Evolutionary conservation across 2,797 vertebrate species (phyloP).

Genomic region (Sardinella longiceps): DNA sequence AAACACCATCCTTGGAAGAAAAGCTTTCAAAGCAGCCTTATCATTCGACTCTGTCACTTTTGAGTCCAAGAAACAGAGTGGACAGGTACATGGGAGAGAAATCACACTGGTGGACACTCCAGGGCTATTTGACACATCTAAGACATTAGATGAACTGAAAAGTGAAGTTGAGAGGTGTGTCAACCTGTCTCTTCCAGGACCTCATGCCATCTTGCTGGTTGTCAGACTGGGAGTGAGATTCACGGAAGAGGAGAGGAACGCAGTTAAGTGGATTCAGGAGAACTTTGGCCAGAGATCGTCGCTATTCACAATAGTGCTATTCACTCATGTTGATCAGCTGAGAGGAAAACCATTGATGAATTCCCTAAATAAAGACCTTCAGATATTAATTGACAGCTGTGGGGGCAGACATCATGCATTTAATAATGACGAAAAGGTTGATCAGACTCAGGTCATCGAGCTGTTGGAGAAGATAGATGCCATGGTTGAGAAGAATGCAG

Average conservation of each 20-base stretch:
- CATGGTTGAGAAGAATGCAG: conserved; percentile 69
- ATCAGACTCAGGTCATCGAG: conserved; percentile 65
- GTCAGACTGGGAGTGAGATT: conserved; percentile 70
- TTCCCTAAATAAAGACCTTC: conserved; percentile 65
- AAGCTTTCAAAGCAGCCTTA: conserved; percentile 64
- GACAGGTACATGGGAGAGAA: conserved; percentile 55
- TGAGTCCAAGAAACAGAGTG: conserved; percentile 56
- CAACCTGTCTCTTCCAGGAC: conserved; percentile 69
- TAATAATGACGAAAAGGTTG: conserved; percentile 70
- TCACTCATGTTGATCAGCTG: conserved; percentile 70
- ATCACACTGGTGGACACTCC: conserved; percentile 74
- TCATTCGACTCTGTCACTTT: conserved; percentile 67
- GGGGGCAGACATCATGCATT: conserved; percentile 71
- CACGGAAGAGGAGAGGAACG: conserved; percentile 67
- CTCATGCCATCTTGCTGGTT: conserved; percentile 71
- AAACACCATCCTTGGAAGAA: conserved; percentile 71
- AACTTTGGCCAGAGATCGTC: conserved; percentile 72
- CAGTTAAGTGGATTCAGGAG: conserved; percentile 73
- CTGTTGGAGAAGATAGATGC: conserved; percentile 69
- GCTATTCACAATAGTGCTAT: conserved; percentile 75
- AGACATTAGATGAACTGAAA: conserved; percentile 64
- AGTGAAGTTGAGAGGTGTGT: conserved; percentile 68
- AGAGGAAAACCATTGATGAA: conserved; percentile 62
- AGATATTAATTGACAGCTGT: conserved; percentile 66
- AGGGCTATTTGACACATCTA: conserved; percentile 67